Evolutionary conservation across 2,888 invertebrate species (phyloP), one percentile per base, ranked within the genome.

Genomic region (Pherbina coryleti): DNA sequence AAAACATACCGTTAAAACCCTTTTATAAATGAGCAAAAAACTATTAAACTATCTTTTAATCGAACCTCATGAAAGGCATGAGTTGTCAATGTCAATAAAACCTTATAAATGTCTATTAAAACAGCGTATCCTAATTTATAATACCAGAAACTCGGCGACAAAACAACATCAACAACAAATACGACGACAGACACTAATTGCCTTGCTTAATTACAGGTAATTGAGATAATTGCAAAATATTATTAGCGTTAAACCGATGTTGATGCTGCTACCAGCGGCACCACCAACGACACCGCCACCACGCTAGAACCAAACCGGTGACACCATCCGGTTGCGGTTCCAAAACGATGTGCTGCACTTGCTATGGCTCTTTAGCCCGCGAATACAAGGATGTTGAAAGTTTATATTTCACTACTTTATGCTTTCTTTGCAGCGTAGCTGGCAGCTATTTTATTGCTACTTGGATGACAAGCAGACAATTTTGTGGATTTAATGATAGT

Each of bases 181-280:
- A 9, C 62, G 64, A 28, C 60, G 11, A n/a, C 62, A 73, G 14
- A 25, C n/a, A 60, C 62, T 73, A 73, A 73, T 73, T 73, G 73
- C 73, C 62, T 73, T 77, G 80, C 83, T 84, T 85, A 85, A 87
- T 87, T 83, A 82, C 84, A 82, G 84, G 81, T 87, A 87, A 87
- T 87, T 86, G 86, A 82, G 84, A 83, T 85, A 87, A 87, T 87
- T 85, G 84, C 82, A 79, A 83, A 86, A 86, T 84, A 84, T 85
- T 84, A 87, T 85, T 84, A 85, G 83, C 80, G 76, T 78, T 81
- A 76, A 72, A 76, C 60, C 76, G 55, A 55, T 69, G 64, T 71
- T 71, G 49, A 73, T 31, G 62, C 4, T 67, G 69, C n/a, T 17
- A 17, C 31, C 28, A 60, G 4, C 49, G 66, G 37, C 60, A 49